phyloP scores from a whole-genome alignment of 2,888 invertebrate genomes.

The Euspilapteryx auroguttella region DNA sequence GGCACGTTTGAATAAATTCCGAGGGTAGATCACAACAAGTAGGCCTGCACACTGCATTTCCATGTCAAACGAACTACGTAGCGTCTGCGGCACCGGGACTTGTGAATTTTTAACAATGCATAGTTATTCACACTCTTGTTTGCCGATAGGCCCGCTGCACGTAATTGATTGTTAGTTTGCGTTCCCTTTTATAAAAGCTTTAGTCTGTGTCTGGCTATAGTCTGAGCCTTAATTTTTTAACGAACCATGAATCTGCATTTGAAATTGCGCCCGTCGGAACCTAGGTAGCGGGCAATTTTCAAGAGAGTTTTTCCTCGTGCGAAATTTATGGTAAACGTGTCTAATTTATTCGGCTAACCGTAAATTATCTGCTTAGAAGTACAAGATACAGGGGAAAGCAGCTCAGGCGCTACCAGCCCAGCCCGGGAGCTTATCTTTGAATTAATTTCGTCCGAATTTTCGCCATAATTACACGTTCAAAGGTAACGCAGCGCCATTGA shows the following conservation, averaged over 20 bases:
- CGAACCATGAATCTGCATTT: too few species aligned
- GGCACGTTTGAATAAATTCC: slow-evolving; percentile 6
- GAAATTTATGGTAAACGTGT: too few species aligned
- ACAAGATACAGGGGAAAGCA: too few species aligned
- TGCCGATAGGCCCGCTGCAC: neutral
- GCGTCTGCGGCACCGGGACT: slow-evolving; percentile 14
- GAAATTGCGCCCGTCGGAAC: too few species aligned
- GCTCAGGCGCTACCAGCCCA: too few species aligned
- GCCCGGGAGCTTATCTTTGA: slow-evolving; percentile 34
- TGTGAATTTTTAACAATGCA: slow-evolving; percentile 41
- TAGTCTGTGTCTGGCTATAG: too few species aligned
- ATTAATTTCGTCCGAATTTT: slow-evolving; percentile 45
- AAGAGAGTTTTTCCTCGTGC: too few species aligned
- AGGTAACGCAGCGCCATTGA: slow-evolving; percentile 35
- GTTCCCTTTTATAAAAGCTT: slow-evolving; percentile 12
- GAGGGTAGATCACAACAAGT: slow-evolving; percentile 20
- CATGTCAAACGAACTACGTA: slow-evolving; percentile 41
- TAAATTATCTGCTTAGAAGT: too few species aligned
- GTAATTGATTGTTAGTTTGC: neutral
- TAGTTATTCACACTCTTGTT: slow-evolving; percentile 4
- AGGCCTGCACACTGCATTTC: slow-evolving; percentile 38
- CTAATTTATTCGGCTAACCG: too few species aligned
- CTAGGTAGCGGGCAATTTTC: too few species aligned
- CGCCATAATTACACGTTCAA: slow-evolving; percentile 52
- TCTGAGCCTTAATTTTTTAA: too few species aligned